Evolutionary conservation across 2,797 vertebrate genomes (phyloP).

Genomic region (Macrochelys suwanniensis): DNA sequence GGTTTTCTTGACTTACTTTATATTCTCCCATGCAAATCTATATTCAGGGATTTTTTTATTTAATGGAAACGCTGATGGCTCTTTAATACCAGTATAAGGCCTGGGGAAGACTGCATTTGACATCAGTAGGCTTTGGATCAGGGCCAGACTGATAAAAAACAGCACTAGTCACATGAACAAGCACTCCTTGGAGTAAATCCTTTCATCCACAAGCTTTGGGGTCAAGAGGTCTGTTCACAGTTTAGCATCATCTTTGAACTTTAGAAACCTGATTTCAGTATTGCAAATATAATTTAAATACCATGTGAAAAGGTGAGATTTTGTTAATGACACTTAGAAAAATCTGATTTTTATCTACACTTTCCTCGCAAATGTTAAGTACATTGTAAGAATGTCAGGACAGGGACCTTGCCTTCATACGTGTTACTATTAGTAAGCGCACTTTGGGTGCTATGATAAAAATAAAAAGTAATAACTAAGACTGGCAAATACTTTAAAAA

Average conservation of each 20-base stretch:
- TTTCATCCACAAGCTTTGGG: neutral
- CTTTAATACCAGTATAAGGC: neutral
- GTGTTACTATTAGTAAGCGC: neutral
- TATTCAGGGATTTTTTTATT: neutral
- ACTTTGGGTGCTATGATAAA: neutral
- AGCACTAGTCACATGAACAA: neutral
- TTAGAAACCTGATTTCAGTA: neutral
- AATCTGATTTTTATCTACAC: neutral
- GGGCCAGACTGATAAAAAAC: neutral
- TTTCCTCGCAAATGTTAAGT: neutral
- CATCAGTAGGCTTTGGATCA: neutral
- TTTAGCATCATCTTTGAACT: neutral
- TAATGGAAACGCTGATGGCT: neutral
- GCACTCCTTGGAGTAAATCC: neutral
- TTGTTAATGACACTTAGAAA: neutral
- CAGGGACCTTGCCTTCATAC: neutral
- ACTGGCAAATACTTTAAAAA: neutral
- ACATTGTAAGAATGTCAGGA: neutral
- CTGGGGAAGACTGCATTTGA: neutral
- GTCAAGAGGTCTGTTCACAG: neutral
- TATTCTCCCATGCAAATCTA: neutral
- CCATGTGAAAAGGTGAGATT: neutral
- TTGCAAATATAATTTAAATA: neutral
- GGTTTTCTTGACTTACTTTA: constrained; percentile 1
- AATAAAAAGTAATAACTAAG: neutral